Percentiles rank a stretch among this genome's conserved stretches.
phyloP scores from a whole-genome alignment of 2,113 vertebrate species.

The Platysternon megacephalum region DNA sequence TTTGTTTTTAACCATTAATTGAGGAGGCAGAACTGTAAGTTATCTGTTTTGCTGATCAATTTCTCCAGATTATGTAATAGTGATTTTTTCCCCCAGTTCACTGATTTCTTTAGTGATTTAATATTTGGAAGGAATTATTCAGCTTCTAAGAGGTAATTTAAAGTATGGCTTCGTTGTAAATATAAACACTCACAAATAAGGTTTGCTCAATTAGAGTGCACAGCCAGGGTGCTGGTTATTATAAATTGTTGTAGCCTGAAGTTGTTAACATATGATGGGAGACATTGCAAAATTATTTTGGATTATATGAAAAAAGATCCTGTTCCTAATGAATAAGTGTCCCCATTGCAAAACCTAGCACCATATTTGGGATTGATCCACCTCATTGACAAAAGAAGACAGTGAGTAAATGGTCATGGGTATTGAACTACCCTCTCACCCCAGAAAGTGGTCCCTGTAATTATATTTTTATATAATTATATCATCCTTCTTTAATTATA shows the following conservation, averaged over 20 bases:
- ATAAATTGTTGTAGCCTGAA: not conserved
- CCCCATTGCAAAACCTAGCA: not conserved
- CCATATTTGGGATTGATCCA: not conserved
- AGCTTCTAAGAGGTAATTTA: constrained; percentile 17
- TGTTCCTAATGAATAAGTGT: not conserved
- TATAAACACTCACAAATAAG: not conserved
- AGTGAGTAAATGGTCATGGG: not conserved
- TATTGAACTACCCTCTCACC: not conserved
- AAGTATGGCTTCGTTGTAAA: constrained; percentile 3
- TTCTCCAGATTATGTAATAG: constrained; percentile 6
- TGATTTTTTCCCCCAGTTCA: not conserved
- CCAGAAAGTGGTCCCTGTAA: not conserved
- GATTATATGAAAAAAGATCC: not conserved
- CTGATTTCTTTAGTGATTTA: constrained; percentile 5
- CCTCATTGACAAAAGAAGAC: not conserved
- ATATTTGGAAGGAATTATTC: constrained; percentile 44
- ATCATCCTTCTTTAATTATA: constrained; percentile 56
- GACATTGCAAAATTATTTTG: not conserved
- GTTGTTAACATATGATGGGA: not conserved
- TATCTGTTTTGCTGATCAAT: constrained; percentile 42
- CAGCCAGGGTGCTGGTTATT: not conserved
- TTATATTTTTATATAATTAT: constrained; percentile 25
- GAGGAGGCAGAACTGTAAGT: constrained; percentile 14
- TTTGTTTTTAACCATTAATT: constrained; percentile 57
- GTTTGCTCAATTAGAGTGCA: not conserved